Evolutionary conservation across 92 coral and sea anemone species (phyloP).

Genomic region (Zoanthus sansibaricus): DNA sequence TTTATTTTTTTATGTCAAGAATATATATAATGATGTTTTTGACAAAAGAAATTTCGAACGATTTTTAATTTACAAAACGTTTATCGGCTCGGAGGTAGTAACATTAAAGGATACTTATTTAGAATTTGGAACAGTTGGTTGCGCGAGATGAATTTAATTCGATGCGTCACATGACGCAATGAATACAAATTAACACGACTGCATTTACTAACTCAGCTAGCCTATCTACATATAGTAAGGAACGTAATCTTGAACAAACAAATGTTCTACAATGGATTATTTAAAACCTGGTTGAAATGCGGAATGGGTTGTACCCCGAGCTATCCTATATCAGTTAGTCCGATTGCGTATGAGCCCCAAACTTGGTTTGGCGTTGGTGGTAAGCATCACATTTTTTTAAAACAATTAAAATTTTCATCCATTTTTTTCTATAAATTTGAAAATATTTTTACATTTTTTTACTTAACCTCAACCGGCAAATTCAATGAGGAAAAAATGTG

Average conservation of each 20-base stretch:
- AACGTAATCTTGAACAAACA: neutral
- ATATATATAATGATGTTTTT: no score
- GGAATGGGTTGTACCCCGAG: slow-evolving; percentile 90
- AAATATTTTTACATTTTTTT: no score
- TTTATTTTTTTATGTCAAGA: no score
- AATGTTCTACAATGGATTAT: slow-evolving; percentile 26
- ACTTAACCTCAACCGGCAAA: no score
- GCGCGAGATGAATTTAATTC: neutral
- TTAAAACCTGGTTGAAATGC: slow-evolving; percentile 58
- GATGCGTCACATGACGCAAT: slow-evolving; percentile 38
- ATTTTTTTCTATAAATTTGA: no score
- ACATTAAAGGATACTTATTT: no score
- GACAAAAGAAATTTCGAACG: no score
- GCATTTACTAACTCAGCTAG: no score
- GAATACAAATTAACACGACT: slow-evolving; percentile 12
- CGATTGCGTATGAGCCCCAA: slow-evolving; percentile 76
- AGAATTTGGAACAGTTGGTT: neutral
- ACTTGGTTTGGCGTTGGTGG: slow-evolving; percentile 66
- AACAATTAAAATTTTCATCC: no score
- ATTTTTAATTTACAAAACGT: no score
- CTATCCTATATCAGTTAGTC: slow-evolving; percentile 79
- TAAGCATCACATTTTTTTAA: slow-evolving; percentile 8
- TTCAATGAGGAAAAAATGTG: no score
- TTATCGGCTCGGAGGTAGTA: no score
- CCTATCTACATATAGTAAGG: neutral